These are phyloP conservation scores for zebrafish (Danio rerio) DNA, from an alignment of 2,113 vertebrate genomes.

Conservation along the genomic window GRCz12tu NC_133191.1:50421001-50421500, in stretches of 20 bases:
- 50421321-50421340: slow-evolving; percentile 7
- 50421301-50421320: neutral
- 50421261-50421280: slow-evolving; percentile 45
- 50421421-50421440: neutral
- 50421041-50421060: too few relatives aligned
- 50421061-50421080: neutral
- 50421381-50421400: neutral
- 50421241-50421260: slow-evolving; percentile 1
- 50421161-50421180: neutral
- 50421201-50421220: slow-evolving; percentile 28
- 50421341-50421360: neutral
- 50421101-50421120: neutral
- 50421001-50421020: too few relatives aligned
- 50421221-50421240: neutral
- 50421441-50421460: neutral
- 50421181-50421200: slow-evolving; percentile 16
- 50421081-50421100: neutral
- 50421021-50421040: too few relatives aligned
- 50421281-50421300: slow-evolving; percentile 3
- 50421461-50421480: neutral
- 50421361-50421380: neutral
- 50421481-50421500: slow-evolving; percentile 5
- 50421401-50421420: neutral
- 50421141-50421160: slow-evolving; percentile 6
- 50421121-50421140: neutral